These are phyloP conservation scores for Dryocosmus kuriphilus DNA, from an alignment of 2,888 invertebrate genomes.

Conservation along the genomic window DNA sequence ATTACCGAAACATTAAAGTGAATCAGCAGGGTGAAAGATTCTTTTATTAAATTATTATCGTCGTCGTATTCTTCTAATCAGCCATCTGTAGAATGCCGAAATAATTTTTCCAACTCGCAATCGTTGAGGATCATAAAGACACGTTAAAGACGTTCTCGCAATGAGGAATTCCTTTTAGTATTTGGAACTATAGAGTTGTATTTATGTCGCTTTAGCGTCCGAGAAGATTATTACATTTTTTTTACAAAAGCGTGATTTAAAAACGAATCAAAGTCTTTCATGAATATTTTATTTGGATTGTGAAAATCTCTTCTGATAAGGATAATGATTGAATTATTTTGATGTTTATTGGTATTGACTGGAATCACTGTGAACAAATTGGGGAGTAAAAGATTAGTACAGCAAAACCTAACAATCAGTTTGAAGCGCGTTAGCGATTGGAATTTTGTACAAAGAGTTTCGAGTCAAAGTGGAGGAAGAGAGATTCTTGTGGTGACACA, in stretches of 20 bases:
- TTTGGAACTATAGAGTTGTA: conserved; percentile 58
- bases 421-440: neutral
- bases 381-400: neutral
- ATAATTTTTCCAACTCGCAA: neutral
- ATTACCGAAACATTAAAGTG: neutral
- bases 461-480: neutral
- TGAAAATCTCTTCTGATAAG: neutral
- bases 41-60: neutral
- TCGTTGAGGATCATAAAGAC: neutral
- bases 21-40: neutral
- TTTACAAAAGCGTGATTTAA: neutral
- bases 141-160: neutral
- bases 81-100: neutral
- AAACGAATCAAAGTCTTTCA: neutral
- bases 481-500: neutral
- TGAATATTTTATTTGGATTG: neutral
- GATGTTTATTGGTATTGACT: neutral
- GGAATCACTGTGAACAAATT: neutral
- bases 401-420: neutral
- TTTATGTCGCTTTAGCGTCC: conserved; percentile 54
- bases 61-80: conserved; percentile 3
- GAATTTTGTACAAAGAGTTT: neutral
- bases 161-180: conserved; percentile 49
- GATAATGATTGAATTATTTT: neutral
- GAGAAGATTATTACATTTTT: conserved; percentile 19